Conservation (phyloP, 1,140 invertebrate genomes). For the Mizuhopecten yessoensis region DNA sequence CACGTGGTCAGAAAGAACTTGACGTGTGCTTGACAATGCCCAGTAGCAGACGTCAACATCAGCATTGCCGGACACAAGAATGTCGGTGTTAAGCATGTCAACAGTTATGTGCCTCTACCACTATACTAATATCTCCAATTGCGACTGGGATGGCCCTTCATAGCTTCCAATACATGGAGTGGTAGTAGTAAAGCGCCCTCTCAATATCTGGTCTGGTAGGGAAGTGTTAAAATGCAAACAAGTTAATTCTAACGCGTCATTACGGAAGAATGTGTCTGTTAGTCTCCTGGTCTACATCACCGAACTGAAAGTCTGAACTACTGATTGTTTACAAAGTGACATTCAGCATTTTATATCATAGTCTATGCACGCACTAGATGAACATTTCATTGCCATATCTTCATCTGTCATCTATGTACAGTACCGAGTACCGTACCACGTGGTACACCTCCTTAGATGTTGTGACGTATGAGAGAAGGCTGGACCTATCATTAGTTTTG, state of each 20-base stretch:
- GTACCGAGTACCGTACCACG: background rate
- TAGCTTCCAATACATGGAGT: background rate
- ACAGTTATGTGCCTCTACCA: background rate
- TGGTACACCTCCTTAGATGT: background rate
- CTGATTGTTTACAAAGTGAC: background rate
- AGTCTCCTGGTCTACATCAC: background rate
- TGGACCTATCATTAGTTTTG: background rate
- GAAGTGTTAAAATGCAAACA: background rate
- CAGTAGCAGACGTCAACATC: background rate
- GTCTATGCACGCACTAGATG: background rate
- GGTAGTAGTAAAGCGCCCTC: background rate
- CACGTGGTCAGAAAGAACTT: background rate
- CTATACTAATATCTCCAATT: background rate
- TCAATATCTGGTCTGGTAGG: background rate
- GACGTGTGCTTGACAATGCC: no score
- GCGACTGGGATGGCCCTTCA: background rate
- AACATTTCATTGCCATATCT: background rate
- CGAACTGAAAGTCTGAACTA: background rate
- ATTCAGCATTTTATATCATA: conserved; percentile 2
- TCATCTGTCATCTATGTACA: background rate
- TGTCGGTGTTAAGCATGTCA: no score
- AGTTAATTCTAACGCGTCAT: no score
- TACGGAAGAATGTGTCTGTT: no score
- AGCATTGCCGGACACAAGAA: background rate
- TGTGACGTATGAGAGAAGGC: background rate